These are phyloP conservation scores for Coptotermes formosanus DNA, from an alignment of 1,140 invertebrate genomes.

Conservation along the genomic window DNA sequence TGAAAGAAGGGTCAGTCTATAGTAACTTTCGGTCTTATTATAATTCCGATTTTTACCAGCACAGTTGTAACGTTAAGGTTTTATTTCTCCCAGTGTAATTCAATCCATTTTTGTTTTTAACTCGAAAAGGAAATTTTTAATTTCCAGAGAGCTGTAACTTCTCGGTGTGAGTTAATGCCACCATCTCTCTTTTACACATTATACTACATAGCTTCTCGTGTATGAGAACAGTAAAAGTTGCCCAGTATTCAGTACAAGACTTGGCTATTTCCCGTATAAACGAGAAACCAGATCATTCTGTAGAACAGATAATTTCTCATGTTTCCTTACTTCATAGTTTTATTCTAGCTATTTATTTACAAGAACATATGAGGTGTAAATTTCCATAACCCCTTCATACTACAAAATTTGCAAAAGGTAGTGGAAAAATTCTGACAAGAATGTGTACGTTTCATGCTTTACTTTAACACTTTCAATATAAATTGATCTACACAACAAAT, in stretches of 20 bases:
- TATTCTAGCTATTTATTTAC: not conserved
- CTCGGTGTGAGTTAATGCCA: not conserved
- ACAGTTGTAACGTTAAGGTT: not conserved
- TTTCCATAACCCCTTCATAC: not conserved
- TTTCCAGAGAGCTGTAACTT: not conserved
- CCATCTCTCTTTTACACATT: constrained; percentile 12
- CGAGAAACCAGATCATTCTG: not conserved
- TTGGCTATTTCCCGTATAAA: not conserved
- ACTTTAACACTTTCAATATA: too few species aligned
- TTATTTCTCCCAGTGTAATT: constrained; percentile 14
- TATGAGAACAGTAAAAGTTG: not conserved
- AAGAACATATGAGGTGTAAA: not conserved
- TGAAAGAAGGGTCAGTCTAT: not conserved
- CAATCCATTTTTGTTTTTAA: constrained; percentile 18
- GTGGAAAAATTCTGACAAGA: not conserved
- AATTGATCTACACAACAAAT: too few species aligned
- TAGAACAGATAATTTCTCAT: not conserved
- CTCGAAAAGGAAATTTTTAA: constrained; percentile 13
- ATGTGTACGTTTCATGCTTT: too few species aligned
- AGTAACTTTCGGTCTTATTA: not conserved
- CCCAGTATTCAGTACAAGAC: not conserved
- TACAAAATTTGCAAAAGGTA: not conserved
- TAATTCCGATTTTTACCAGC: not conserved
- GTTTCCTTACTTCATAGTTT: not conserved
- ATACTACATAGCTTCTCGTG: not conserved